Base-by-base conservation (phyloP, 92 coral and sea anemone genomes). In the Zoanthus gigantus region DNA sequence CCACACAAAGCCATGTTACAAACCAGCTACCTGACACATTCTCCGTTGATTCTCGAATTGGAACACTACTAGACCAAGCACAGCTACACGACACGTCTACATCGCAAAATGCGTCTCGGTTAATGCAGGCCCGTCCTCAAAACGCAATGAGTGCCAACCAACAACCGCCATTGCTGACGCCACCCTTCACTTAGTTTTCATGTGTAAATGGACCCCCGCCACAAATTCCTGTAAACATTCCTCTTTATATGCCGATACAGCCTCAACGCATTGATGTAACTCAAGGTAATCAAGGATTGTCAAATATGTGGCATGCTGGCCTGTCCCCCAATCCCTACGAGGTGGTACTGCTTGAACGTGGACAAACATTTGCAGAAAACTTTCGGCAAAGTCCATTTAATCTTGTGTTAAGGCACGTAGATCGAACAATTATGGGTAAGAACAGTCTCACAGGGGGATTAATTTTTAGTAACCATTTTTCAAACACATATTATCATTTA, bases 271-370 rank as follows among this genome's bases (percentile, higher is more conserved):
- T 65, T 65, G 71, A 65, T 65, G 71, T 65, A 65, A 65, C 71
- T 65, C 71, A 73, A 73, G 56, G 78, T 34, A 73, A 18, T 44
- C 78, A 73, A 73, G 78, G 12, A 37, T 18, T 28, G 29, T 73
- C 78, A 73, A 73, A 73, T 73, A 15, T 73, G 78, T 73, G 52
- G 57, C 78, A 73, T 44, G n/a, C 78, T 44, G 78, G 78, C 52
- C 37, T 73, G 78, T 73, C 57, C 78, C 56, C 78, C 78, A 73
- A 37, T 73, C 45, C 78, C 29, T 73, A 73, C 31, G 57, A 73
- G 78, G 78, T 73, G 47, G 57, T 73, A n/a, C 57, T 73, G 78
- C 56, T 73, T 73, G 78, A 34, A 37, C 76, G 76, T 74, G 78
- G 78, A 74, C 56, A 74, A 44, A 30, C 78, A 44, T 74, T 74